These are phyloP conservation scores for Sinocyclocheilus maitianheensis DNA, from an alignment of 2,113 vertebrate species.

Conservation along the genomic window DNA sequence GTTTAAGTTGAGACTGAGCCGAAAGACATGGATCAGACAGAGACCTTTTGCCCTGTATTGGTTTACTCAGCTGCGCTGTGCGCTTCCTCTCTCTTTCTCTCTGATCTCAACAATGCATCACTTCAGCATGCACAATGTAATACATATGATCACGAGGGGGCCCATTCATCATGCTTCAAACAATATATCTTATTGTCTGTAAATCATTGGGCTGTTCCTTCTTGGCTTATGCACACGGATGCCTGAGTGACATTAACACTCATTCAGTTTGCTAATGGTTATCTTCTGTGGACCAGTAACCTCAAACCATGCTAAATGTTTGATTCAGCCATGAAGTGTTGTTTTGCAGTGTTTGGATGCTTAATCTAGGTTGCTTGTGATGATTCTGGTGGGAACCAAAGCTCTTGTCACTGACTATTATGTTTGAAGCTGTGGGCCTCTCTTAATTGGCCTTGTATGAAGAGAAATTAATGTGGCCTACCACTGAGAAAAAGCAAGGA, in stretches of 20 bases:
- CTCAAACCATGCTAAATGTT: constrained; percentile 1
- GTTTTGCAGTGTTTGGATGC: not conserved
- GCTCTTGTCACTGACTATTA: not conserved
- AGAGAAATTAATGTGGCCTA: not conserved
- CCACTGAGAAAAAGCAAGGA: not conserved
- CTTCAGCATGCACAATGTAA: constrained; percentile 22
- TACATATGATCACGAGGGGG: not conserved
- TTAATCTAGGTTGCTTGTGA: not conserved
- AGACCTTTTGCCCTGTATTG: constrained; percentile 27
- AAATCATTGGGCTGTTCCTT: not conserved
- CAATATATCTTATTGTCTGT: constrained; percentile 7
- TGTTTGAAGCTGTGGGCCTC: constrained; percentile 11
- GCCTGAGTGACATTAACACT: not conserved
- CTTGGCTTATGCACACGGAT: not conserved
- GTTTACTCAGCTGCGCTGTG: constrained; percentile 45
- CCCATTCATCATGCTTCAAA: not conserved
- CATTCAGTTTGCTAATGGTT: not conserved
- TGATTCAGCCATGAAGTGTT: not conserved
- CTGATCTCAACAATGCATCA: not conserved
- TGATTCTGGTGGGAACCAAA: constrained; percentile 24
- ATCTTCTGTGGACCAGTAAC: not conserved
- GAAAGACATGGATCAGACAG: not conserved
- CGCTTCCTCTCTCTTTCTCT: not conserved
- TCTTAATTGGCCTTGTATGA: constrained; percentile 5
- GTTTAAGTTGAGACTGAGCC: constrained; percentile 2